Conservation (phyloP, 2,888 invertebrate genomes). For the Diplolepis rosae region DNA sequence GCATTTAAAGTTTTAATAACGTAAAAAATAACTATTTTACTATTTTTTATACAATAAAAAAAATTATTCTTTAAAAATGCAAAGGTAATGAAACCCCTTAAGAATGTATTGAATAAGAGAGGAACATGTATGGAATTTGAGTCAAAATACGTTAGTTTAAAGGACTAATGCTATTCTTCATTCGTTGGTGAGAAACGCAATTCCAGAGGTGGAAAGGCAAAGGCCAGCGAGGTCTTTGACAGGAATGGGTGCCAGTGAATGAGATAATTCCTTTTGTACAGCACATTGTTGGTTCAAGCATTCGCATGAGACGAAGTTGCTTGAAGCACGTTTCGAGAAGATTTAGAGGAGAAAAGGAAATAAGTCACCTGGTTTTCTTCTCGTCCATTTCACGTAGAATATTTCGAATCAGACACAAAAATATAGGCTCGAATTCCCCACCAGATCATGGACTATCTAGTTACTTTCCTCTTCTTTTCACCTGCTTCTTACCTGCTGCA, state of each 20-base stretch:
- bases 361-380: conserved; percentile 17
- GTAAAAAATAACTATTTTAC: too few species aligned
- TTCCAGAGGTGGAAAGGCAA: not conserved
- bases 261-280: conserved; percentile 40
- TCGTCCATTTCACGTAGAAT: conserved; percentile 20
- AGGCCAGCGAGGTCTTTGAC: not conserved
- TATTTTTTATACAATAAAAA: too few species aligned
- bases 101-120: too few species aligned
- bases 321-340: conserved; percentile 6
- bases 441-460: conserved; percentile 19
- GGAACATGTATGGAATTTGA: too few species aligned
- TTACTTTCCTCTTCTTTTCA: not conserved
- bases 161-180: not conserved
- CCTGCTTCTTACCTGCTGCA: not conserved
- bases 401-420: conserved; percentile 1
- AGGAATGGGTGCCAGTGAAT: conserved; percentile 38
- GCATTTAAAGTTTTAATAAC: too few species aligned
- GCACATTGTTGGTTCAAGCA: conserved; percentile 33
- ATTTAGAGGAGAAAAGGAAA: conserved; percentile 2
- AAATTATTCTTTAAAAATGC: too few species aligned
- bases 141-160: not conserved
- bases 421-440: not conserved
- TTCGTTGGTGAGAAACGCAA: not conserved
- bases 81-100: too few species aligned
- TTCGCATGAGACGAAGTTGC: conserved; percentile 22